Evolutionary conservation across 2,888 invertebrate genomes (phyloP), one percentile per base, ranked within the genome.

Genomic region (Acheta domesticus): DNA sequence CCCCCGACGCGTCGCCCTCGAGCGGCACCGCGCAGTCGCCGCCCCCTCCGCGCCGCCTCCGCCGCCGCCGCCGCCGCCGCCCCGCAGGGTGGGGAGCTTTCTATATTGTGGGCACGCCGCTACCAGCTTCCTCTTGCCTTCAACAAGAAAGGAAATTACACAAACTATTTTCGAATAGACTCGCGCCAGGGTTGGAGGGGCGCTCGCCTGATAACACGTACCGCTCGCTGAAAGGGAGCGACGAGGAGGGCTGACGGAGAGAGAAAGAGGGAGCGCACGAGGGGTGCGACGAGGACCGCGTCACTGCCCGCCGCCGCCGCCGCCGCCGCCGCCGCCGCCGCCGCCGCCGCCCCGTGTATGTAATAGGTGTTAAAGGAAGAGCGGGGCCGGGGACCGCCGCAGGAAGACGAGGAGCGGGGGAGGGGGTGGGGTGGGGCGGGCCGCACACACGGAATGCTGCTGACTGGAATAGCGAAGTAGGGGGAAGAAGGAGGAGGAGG

Each of bases 111-210:
- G 77, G 80, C 80, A 80, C 79, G 79, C 74, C 79, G 79, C 77
- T 62, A 74, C 76, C 78, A n/a, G 76, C 77, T 79, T 80, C 79
- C 80, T 77, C 76, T 74, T 49, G 78, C 79, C 36, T 74, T 79
- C 81, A 79, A 81, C 85, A 85, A 85, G 84, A 85, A 84, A 87
- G 87, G 87, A 87, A 87, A 87, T 87, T 87, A 87, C 87, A 86
- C 86, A 87, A 87, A 87, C 87, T 87, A 87, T 87, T 87, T 87
- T 87, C 87, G 85, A 87, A 87, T 87, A 86, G 86, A 85, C 85
- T 86, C 86, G 78, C 78, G 75, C 75, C 75, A 49, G 23, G 79
- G 75, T 78, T 62, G 62, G 62, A 62, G 62, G 62, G 62, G 62
- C 62, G 62, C 62, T 62, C n/a, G 62, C 20, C 79, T 79, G 79